Evolutionary conservation across 2,797 vertebrate genomes (phyloP).

Genomic region (Tamandua tetradactyla): DNA sequence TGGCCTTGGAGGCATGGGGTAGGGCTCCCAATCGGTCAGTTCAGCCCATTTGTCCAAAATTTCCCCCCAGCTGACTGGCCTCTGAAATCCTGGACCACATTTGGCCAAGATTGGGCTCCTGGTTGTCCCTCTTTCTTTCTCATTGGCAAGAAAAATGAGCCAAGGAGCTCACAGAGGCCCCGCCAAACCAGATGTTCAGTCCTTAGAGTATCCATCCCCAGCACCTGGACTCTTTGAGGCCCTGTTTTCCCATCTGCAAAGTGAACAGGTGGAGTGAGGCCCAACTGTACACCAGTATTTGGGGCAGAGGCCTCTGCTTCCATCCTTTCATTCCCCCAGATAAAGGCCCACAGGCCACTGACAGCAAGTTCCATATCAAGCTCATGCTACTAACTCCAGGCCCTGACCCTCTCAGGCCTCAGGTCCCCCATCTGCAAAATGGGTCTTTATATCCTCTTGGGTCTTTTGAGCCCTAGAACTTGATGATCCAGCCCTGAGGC

Average conservation of each 20-base stretch:
- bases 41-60: neutral
- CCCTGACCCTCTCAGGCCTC: neutral
- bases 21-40: neutral
- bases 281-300: neutral
- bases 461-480: neutral
- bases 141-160: neutral
- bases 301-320: neutral
- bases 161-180: neutral
- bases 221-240: neutral
- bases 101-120: neutral
- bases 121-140: neutral
- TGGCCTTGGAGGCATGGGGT: neutral
- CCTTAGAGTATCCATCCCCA: neutral
- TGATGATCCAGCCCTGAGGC: neutral
- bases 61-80: neutral
- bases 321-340: neutral
- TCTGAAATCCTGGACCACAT: neutral
- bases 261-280: neutral
- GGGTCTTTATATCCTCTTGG: neutral
- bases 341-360: neutral
- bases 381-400: neutral
- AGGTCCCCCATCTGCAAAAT: neutral
- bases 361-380: neutral
- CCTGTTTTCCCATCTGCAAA: neutral
- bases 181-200: no score